Evolutionary conservation across 2,113 vertebrate species (phyloP).

Genomic region (Peromyscus maniculatus): DNA sequence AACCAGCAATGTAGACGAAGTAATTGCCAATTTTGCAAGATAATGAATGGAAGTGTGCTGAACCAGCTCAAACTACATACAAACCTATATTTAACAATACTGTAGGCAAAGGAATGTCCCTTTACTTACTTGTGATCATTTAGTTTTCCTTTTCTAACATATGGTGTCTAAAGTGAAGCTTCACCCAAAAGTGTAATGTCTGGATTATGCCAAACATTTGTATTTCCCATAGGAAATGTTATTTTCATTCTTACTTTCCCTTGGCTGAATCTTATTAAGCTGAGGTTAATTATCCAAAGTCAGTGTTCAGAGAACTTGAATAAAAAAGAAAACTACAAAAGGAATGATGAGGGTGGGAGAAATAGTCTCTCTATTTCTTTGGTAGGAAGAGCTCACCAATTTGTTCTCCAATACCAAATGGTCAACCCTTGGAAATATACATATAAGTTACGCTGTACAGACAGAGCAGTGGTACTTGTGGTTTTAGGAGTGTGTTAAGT

Average conservation of each 20-base stretch:
- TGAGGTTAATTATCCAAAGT: constrained; percentile 20
- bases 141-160: not conserved
- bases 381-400: not conserved
- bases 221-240: constrained; percentile 11
- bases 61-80: constrained; percentile 1
- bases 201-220: not conserved
- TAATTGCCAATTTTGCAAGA: not conserved
- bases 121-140: not conserved
- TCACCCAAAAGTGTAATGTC: constrained; percentile 18
- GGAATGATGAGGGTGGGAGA: too few relatives aligned
- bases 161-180: not conserved
- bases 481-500: not conserved
- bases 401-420: not conserved
- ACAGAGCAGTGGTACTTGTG: not conserved
- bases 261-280: constrained; percentile 41
- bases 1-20: not conserved
- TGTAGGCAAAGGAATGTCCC: not conserved
- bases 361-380: not conserved
- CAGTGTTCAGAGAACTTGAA: not conserved
- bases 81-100: constrained; percentile 46
- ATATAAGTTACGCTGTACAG: not conserved
- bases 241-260: constrained; percentile 7
- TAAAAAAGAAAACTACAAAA: constrained; percentile 32
- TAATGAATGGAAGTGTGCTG: not conserved
- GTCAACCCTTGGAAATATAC: not conserved